Base-by-base conservation (phyloP, 2,113 vertebrate species). In the Loxodonta africana region DNA sequence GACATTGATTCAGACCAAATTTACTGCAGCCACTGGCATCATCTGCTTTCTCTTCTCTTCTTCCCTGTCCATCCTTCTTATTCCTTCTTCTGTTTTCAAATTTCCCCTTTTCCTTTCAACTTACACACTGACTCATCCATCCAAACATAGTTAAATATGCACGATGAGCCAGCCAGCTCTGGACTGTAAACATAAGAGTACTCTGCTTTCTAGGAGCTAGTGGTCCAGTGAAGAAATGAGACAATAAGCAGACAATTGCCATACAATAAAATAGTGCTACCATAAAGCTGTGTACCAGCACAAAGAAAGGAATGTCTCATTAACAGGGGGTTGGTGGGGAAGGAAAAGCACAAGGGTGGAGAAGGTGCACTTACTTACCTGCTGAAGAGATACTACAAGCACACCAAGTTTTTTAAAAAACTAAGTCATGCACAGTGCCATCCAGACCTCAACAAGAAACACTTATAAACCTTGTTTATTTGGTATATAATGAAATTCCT, bases 401-500 rank as follows among this genome's bases (percentile, higher is more conserved):
- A 85, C 28, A 37, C 67, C 20, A 51, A 44, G 9, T 65, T 63
- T 65, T 89, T 83, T 25, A n/a, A 57, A 8, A 74, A 71, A 83
- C 28, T 48, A 51, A 65, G 11, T 83, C 21, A 74, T 30, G 85
- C 20, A 53, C 6, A 2, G 21, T 53, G 28, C 41, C 23, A 89
- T 23, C 17, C n/a, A 89, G 48, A 5, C 73, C 74, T 91, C 37
- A 87, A 25, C 33, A 84, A 90, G 62, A 94, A 96, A 62, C 15
- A 51, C 33, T 73, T 62, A 78, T 9, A 3, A 74, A 78, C 7
- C 69, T 21, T 86, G 25, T 44, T 93, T 88, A 33, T 57, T 76
- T 37, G 11, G 77, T 12, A 76, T 88, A 83, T n/a, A 88, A 93
- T 76, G 77, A 85, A 90, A 69, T 78, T 17, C 17, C 20, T 20